Evolutionary conservation across 1,140 invertebrate species (phyloP), one percentile per base, ranked within the genome.

Genomic region (Calephelis nemesis): DNA sequence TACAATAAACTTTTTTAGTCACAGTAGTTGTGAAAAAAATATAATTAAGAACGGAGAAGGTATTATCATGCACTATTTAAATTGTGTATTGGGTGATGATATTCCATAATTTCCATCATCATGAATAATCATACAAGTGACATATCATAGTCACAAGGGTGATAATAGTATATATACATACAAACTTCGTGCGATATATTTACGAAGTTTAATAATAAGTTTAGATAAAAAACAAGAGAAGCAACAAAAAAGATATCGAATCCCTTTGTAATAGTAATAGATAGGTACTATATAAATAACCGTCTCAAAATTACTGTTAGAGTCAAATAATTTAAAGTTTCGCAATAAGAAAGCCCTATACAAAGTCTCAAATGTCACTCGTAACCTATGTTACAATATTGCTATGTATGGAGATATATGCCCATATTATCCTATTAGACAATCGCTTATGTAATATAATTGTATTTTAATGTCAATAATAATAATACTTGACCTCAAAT

Each of bases 391-490:
- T 54, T 13, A 54, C 50, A 54, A 19, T 30, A 9, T 1, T 54
- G 15, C 50, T 54, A 54, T 54, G 13, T 54, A 54, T 52, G 13
- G 50, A 52, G 15, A 52, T 19, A 52, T 52, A 52, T 54, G 50
- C 13, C 50, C 10, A 54, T 13, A 54, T 54, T 54, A 54, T 54
- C 13, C 13, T 54, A 54, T 54, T 54, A 54, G 50, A 54, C 50
- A 54, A 54, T 54, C 50, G 10, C 30, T 8, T 13, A 54, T 54
- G 13, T 54, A 54, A 54, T 13, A 54, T 54, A 54, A 54, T 54
- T 54, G 50, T 19, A 19, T 54, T 19, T 54, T 54, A 54, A 54
- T 54, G 50, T 54, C 50, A 54, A 54, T 54, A 54, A 15, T 52
- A 52, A 52, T 50, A 52, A 19, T 7, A 9, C 50, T 15, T 54